These are phyloP conservation scores for Scelioninae gen. 1 DNA, from an alignment of 2,888 invertebrate species.

Conservation along the genomic window DNA sequence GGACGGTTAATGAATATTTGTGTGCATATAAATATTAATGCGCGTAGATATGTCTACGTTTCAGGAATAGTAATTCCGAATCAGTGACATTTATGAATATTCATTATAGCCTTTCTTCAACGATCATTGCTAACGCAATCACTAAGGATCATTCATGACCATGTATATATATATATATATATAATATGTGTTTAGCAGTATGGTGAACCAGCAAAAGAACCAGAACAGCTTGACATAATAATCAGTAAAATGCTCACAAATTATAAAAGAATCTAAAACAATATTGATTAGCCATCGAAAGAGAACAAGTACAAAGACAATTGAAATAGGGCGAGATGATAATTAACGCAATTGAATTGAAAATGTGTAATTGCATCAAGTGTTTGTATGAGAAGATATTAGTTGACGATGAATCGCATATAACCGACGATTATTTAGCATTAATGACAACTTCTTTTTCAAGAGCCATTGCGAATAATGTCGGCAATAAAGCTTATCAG, in stretches of 20 bases:
- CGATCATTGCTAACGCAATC: not conserved
- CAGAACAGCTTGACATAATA: not conserved
- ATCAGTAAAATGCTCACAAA: too few species aligned
- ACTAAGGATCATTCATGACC: slow-evolving; percentile 5
- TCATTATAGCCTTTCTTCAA: not conserved
- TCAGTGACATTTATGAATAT: slow-evolving; percentile 9
- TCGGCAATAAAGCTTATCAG: slow-evolving; percentile 53
- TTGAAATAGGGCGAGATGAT: too few species aligned
- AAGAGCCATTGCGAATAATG: slow-evolving; percentile 26
- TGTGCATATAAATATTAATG: slow-evolving; percentile 34
- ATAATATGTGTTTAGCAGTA: too few species aligned
- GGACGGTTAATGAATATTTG: slow-evolving; percentile 22
- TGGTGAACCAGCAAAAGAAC: not conserved
- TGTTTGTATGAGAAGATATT: not conserved
- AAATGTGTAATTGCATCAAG: not conserved
- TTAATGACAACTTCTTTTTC: slow-evolving; percentile 14
- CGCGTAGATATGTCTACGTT: not conserved
- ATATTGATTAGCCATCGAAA: too few species aligned
- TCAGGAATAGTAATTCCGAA: slow-evolving; percentile 22
- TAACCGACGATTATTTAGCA: slow-evolving; percentile 6
- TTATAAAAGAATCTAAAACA: too few species aligned
- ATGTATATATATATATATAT: too few species aligned
- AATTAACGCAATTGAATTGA: not conserved
- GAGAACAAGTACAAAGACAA: not conserved
- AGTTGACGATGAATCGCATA: not conserved